These are phyloP conservation scores for Coptotermes formosanus DNA, from an alignment of 1,140 invertebrate species.

Conservation along the genomic window DNA sequence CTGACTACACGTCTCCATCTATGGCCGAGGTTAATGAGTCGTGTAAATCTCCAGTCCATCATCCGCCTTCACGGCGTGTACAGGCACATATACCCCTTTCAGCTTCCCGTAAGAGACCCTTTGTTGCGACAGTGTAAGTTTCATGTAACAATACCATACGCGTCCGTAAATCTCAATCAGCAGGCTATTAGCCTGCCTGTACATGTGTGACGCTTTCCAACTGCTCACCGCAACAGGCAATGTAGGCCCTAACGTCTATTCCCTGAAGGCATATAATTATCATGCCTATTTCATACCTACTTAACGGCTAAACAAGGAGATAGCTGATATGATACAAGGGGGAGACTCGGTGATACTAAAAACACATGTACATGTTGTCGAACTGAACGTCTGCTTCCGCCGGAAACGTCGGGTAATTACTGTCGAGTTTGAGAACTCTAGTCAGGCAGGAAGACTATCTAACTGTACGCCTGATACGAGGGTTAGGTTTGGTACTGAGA, in stretches of 20 bases:
- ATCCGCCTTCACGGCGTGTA: no score
- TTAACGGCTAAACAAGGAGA: slow-evolving; percentile 11
- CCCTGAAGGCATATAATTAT: slow-evolving; percentile 12
- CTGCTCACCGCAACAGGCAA: slow-evolving; percentile 6
- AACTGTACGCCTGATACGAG: not conserved
- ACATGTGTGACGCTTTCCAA: not conserved
- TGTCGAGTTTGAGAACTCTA: not conserved
- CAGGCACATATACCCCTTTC: no score
- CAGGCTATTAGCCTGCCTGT: not conserved
- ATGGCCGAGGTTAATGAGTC: no score
- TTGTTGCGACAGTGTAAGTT: not conserved
- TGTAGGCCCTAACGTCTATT: not conserved
- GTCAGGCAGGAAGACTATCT: not conserved
- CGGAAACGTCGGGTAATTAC: not conserved
- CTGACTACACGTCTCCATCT: no score
- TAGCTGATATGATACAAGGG: not conserved
- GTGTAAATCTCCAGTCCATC: no score
- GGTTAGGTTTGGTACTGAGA: not conserved
- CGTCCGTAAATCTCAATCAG: not conserved
- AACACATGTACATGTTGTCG: not conserved
- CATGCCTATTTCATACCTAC: not conserved
- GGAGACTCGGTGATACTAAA: not conserved
- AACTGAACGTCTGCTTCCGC: slow-evolving; percentile 3
- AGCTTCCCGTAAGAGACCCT: not conserved
- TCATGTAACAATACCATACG: not conserved